phyloP scores from a whole-genome alignment of 2,888 invertebrate species.

The Xylota sylvarum region DNA sequence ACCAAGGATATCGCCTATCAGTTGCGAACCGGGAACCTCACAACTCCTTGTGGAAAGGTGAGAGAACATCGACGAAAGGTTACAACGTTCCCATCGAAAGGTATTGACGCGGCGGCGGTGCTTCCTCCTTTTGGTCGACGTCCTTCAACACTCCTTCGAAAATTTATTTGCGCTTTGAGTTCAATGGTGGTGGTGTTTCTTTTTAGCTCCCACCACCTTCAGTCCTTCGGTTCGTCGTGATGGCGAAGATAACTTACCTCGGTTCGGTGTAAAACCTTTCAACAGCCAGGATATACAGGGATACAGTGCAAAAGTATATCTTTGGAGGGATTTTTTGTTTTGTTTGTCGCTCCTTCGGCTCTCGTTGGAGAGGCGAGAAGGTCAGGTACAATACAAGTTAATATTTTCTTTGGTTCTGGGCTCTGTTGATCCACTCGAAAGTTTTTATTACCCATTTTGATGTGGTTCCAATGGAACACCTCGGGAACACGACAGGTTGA shows the following conservation, averaged over 20 bases:
- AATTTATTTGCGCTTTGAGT: constrained; percentile 51
- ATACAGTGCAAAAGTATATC: constrained; percentile 25
- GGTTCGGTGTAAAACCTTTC: constrained; percentile 70
- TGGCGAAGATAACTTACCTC: constrained; percentile 69
- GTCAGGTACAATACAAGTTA: constrained; percentile 72
- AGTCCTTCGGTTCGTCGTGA: constrained; percentile 41
- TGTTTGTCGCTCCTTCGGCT: neutral
- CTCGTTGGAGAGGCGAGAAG: constrained; percentile 44
- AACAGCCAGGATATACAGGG: constrained; percentile 48
- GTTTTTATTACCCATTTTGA: constrained; percentile 62
- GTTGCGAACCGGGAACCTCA: no score
- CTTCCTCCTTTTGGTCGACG: neutral
- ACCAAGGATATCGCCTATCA: constrained; percentile 71
- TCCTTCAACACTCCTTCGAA: constrained; percentile 59
- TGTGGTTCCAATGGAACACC: constrained; percentile 68
- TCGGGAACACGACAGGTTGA: constrained; percentile 45
- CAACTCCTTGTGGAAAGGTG: constrained; percentile 61
- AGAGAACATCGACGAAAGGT: constrained; percentile 56
- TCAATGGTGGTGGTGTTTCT: constrained; percentile 39
- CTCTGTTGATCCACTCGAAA: constrained; percentile 60
- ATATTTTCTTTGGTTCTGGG: constrained; percentile 71
- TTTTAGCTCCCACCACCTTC: constrained; percentile 32
- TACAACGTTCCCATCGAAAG: constrained; percentile 55
- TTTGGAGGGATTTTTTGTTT: constrained; percentile 34
- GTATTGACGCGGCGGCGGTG: constrained; percentile 51